Evolutionary conservation across 1,140 invertebrate species (phyloP).

Genomic region (Trichonephila inaurata): DNA sequence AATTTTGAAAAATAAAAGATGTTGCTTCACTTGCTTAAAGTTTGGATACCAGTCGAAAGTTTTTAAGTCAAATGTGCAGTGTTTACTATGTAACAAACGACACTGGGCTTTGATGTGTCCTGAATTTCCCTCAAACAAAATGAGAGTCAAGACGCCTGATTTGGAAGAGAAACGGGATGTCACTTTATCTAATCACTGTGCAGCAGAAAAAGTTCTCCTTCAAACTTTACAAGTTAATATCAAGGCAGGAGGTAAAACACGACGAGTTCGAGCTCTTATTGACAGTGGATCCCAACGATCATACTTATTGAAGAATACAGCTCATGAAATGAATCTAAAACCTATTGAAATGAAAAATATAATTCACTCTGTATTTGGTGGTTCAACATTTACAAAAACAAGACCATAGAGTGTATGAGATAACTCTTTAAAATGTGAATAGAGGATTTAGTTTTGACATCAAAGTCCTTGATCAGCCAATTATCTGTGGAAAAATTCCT

Average conservation of each 20-base stretch:
- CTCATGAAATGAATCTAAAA: no score
- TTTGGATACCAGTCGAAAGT: no score
- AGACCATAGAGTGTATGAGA: no score
- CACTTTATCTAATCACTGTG: background rate
- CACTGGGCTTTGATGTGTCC: background rate
- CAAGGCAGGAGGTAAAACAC: background rate
- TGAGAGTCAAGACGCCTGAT: background rate
- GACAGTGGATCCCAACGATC: background rate
- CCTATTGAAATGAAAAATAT: no score
- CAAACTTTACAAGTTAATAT: background rate
- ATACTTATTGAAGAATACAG: no score
- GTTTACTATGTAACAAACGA: background rate
- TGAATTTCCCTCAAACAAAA: background rate
- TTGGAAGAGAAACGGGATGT: background rate
- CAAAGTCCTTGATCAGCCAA: background rate
- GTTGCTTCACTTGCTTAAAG: no score
- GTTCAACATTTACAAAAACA: no score
- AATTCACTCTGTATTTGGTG: no score
- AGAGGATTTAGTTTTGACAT: background rate
- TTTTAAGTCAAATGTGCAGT: background rate
- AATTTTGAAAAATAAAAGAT: no score
- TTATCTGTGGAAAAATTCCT: no score
- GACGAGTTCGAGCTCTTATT: background rate
- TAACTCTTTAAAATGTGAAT: background rate
- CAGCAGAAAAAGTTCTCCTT: no score